These are phyloP conservation scores for Urophycis tenuis DNA, from an alignment of 2,797 vertebrate genomes.

Conservation along the genomic window DNA sequence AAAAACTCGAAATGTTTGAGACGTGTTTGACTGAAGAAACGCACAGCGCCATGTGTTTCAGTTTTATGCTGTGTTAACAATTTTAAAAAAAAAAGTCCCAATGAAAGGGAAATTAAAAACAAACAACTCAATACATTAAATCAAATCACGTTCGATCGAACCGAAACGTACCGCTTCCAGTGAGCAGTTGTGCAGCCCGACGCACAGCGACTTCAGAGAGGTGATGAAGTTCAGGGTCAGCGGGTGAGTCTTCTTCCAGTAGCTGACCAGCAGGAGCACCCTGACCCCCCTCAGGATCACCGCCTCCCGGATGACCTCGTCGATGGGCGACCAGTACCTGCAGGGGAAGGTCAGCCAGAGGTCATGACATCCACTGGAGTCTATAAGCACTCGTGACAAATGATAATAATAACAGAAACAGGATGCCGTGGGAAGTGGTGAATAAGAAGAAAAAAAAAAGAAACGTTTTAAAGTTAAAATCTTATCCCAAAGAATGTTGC, in stretches of 20 bases:
- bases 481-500: too few species aligned
- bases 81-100: not conserved
- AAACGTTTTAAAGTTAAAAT: too few species aligned
- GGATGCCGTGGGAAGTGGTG: too few species aligned
- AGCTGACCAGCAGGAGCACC: slow-evolving; percentile 86
- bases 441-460: too few species aligned
- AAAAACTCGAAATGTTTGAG: too few species aligned
- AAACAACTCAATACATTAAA: not conserved
- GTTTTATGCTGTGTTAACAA: too few species aligned
- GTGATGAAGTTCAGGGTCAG: slow-evolving; percentile 89
- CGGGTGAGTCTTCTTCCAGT: slow-evolving; percentile 84
- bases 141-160: not conserved
- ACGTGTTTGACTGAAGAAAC: too few species aligned
- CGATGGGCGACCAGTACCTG: slow-evolving; percentile 88
- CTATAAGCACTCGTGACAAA: not conserved
- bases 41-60: too few species aligned
- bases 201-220: slow-evolving; percentile 85
- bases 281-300: slow-evolving; percentile 79
- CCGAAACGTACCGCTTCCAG: slow-evolving; percentile 81
- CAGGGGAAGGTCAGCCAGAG: not conserved
- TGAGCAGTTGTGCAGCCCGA: slow-evolving; percentile 80
- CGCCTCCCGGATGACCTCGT: slow-evolving; percentile 85
- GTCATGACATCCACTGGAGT: not conserved
- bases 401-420: not conserved
- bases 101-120: not conserved